These are phyloP conservation scores for Ophion obscuratus DNA, from an alignment of 2,888 invertebrate genomes.

Conservation along the genomic window DNA sequence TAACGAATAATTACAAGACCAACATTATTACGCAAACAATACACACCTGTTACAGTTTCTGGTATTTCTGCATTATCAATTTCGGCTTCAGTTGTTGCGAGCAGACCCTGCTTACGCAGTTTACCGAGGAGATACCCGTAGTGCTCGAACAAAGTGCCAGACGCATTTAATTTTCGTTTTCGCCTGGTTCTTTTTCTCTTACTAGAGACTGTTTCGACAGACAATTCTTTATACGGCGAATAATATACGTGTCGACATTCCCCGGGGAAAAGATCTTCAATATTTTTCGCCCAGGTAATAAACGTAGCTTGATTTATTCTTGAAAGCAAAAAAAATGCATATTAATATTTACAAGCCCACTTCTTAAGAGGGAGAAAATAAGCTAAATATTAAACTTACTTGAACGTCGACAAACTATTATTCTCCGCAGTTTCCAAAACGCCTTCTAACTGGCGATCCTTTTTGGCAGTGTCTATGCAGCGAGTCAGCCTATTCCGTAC, in stretches of 20 bases:
- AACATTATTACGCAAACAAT: slow-evolving; percentile 19
- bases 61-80: not conserved
- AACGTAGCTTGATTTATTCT: too few relatives aligned
- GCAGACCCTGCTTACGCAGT: slow-evolving; percentile 19
- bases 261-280: slow-evolving; percentile 1
- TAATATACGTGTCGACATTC: slow-evolving; percentile 1
- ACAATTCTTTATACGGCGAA: slow-evolving; percentile 16
- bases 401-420: too few relatives aligned
- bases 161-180: slow-evolving; percentile 15
- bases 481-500: slow-evolving; percentile 16
- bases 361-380: too few relatives aligned
- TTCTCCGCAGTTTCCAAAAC: too few relatives aligned
- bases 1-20: slow-evolving; percentile 21
- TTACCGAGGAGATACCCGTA: slow-evolving; percentile 14
- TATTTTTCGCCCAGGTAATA: too few relatives aligned
- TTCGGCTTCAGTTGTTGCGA: slow-evolving; percentile 22
- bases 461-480: slow-evolving; percentile 6
- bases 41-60: slow-evolving; percentile 11
- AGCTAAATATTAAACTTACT: too few relatives aligned
- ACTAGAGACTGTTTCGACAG: slow-evolving; percentile 11
- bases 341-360: too few relatives aligned
- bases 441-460: too few relatives aligned
- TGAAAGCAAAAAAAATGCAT: too few relatives aligned
- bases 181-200: not conserved
- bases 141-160: slow-evolving; percentile 24